Evolutionary conservation across 1,140 invertebrate genomes (phyloP), one percentile per base, ranked within the genome.

Genomic region (Drosophila kohkoa): DNA sequence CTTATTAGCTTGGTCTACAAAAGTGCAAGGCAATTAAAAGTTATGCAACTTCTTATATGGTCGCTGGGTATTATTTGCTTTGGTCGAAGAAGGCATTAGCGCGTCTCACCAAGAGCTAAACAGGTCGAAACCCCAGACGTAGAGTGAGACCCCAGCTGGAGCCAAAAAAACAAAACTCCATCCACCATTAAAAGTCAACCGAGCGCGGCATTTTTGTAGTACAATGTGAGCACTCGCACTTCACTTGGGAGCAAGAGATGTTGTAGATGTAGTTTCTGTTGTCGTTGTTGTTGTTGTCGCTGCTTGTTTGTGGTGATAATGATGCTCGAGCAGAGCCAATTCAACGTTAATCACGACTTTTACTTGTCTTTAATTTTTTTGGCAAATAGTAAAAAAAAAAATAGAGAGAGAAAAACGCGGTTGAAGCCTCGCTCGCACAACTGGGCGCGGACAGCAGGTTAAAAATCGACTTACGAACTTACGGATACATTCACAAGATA

Each of bases 341-440:
- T 78, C 83, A 83, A 85, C 86, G 85, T 82, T 90, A 90, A 90
- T 87, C 86, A 90, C 86, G 86, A 90, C 87, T 90, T 90, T 90
- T 90, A 90, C 89, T 89, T 89, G 89, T 82, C 81, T 89, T 91
- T 89, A 91, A 91, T 91, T 91, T 86, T 88, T 91, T 91, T 85
- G 83, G 89, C 88, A 91, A 91, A 91, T 86, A 91, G 71, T 35
- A 79, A 43, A 54, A 66, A 38, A 55, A 54, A 30, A 38, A 41
- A 54, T 38, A 77, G 43, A 65, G 63, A 69, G 63, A 77, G 57
- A 70, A 67, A 80, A 70, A 78, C 60, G 35, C 66, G 49, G 64
- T 41, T 67, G 48, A 73, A 75, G 75, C 59, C 65, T 35, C 59
- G 66, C 63, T 68, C 59, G 59, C 69, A 77, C 66, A 78, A 80